Conservation (phyloP, 2,113 vertebrate species). For the Mesoclemmys tuberculata region DNA sequence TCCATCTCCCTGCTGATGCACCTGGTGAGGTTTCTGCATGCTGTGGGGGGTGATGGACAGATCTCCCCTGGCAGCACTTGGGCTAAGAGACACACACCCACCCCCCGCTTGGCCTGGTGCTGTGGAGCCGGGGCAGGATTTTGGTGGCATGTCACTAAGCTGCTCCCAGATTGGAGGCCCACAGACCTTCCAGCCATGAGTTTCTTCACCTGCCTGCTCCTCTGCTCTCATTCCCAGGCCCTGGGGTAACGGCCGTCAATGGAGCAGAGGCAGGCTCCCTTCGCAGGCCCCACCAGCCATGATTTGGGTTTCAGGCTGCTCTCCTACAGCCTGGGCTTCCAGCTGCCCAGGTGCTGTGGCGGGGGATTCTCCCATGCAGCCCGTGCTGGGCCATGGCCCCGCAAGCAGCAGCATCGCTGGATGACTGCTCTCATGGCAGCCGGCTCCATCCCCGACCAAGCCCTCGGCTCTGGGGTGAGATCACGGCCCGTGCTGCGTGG, state of each 20-base stretch:
- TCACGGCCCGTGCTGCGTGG: no score
- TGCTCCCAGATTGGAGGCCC: background rate
- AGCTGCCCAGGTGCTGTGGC: background rate
- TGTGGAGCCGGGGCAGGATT: background rate
- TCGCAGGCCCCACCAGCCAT: background rate
- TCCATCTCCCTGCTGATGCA: slow-evolving; percentile 91
- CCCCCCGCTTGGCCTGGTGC: background rate
- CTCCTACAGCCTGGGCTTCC: background rate
- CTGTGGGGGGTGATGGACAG: rapidly evolving
- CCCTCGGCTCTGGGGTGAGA: background rate
- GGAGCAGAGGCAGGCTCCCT: background rate
- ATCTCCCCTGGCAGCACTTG: background rate
- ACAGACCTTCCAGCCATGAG: background rate
- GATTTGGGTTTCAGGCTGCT: background rate
- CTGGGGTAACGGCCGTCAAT: background rate
- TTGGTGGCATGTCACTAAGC: background rate
- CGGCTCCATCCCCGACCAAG: background rate
- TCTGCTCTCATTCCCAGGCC: background rate
- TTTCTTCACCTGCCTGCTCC: background rate
- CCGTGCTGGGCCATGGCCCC: no score
- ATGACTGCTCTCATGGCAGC: no score
- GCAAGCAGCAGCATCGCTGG: no score
- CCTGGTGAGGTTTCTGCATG: slow-evolving; percentile 77
- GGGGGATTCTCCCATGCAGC: background rate
- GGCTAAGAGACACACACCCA: background rate